Conservation (phyloP, 2,113 vertebrate species). For the Dipodomys stephensi region DNA sequence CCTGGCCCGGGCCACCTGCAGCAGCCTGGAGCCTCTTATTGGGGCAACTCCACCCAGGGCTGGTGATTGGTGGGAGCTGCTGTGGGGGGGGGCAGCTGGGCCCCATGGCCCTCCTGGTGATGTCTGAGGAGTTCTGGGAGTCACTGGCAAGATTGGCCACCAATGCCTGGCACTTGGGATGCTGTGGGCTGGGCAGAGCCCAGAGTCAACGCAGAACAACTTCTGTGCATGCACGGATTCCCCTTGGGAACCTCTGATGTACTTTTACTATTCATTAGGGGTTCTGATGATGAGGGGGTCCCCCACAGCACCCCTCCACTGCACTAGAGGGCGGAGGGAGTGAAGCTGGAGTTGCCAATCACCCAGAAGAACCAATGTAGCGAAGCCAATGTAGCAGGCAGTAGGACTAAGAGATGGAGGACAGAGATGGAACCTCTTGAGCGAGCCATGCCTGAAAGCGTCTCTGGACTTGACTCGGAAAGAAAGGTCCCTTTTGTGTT, state of each 20-base stretch:
- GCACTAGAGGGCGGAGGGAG: background rate
- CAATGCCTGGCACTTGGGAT: background rate
- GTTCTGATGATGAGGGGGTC: background rate
- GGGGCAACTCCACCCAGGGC: background rate
- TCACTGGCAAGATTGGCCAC: background rate
- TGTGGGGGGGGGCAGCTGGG: background rate
- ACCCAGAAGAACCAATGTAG: background rate
- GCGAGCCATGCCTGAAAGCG: background rate
- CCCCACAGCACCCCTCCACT: background rate
- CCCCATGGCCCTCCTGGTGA: background rate
- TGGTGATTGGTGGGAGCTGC: background rate
- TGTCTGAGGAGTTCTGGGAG: too few relatives aligned
- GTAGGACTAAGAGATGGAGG: background rate
- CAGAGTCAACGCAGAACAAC: background rate
- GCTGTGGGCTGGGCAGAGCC: background rate
- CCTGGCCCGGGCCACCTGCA: background rate
- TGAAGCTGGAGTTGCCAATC: background rate
- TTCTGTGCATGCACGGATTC: background rate
- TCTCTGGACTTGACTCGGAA: background rate
- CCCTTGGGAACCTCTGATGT: background rate
- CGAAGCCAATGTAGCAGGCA: background rate
- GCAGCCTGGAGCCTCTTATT: rapidly evolving
- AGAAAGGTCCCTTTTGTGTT: background rate
- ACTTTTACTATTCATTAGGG: background rate
- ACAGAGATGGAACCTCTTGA: background rate